Evolutionary conservation across 35 echinoderm and acorn worm genomes (phyloP), one percentile per base, ranked within the genome.

Genomic region (Ophiothrix spiculata): DNA sequence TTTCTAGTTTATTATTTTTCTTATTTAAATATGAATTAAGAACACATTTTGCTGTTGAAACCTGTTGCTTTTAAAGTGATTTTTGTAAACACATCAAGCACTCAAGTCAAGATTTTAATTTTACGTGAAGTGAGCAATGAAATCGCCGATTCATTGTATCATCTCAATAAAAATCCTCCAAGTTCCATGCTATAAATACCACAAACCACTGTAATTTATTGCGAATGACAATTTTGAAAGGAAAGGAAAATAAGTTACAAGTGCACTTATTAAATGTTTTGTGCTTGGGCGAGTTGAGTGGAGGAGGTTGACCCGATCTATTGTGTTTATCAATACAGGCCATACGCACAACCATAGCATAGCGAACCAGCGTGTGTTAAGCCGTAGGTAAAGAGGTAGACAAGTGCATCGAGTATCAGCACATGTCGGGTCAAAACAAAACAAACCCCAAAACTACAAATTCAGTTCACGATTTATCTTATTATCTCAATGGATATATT

Each of bases 271-370:
- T 25, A n/a, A 69, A 10, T 69, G 60, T 4, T 15, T 69, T 69
- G 60, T 28, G 60, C 16, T 69, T n/a, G 60, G 23, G 3, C 29
- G 60, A 69, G 60, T 69, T 25, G 3, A 69, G 60, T 15, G 16
- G 4, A 69, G 60, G 60, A 69, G 60, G 60, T 69, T 69, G 60
- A 69, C 60, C 60, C 60, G 60, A 15, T 15, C 60, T 69, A 69
- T 69, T 69, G 60, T 69, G 60, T 69, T 69, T 69, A 69, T 69
- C 60, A 69, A 69, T 69, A 69, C 60, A 69, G 60, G 60, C 6
- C 60, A 15, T 25, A 69, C 60, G 60, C 60, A 69, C 60, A n/a
- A 69, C 60, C 60, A n/a, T 69, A 69, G 10, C 25, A 69, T n/a
- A 28, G 60, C 29, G 29, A 69, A 69, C 60, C 60, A 69, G 60